Evolutionary conservation across 2,888 invertebrate genomes (phyloP), one percentile per base, ranked within the genome.

Genomic region (Gymnosoma rotundatum): DNA sequence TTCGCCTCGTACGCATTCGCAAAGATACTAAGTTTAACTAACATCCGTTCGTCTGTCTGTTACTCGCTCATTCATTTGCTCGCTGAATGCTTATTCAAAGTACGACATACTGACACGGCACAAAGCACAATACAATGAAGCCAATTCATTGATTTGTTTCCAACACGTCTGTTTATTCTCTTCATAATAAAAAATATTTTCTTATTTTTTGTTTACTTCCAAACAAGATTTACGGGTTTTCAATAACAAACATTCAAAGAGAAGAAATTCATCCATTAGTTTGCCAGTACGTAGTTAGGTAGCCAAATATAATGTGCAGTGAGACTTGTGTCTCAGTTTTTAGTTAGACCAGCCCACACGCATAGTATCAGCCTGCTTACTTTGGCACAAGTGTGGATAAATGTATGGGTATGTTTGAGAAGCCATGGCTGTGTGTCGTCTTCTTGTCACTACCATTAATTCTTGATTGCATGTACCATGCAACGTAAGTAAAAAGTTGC

Each of bases 331-430:
- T 50, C 54, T 50, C 80, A 58, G 69, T 67, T 60, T 58, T 63
- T 20, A 50, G 52, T 87, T 87, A 87, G 89, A 86, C 87, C 90
- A 83, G 88, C 90, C 90, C 90, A 90, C 89, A 89, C 88, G 84
- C 87, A 87, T 70, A 67, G 60, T 75, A 20, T 78, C 56, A 21
- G 7, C 18, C 42, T 67, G 16, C 32, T 32, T 20, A 67, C 52
- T 63, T 78, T 56, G n/a, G 18, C 52, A 36, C 32, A 18, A 50
- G 21, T 25, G 1, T 32, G 7, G 20, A 36, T 32, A 54, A 18
- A 66, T 56, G 32, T 18, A 16, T 36, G 42, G 10, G 18, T 20
- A 18, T 18, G 3, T 64, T 64, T 64, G 66, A 80, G 87, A 73
- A 86, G 85, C 87, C 87, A 88, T 87, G 67, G 76, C 81, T 86